Conservation (phyloP, 1,140 invertebrate species). For the Aricia agestis region DNA sequence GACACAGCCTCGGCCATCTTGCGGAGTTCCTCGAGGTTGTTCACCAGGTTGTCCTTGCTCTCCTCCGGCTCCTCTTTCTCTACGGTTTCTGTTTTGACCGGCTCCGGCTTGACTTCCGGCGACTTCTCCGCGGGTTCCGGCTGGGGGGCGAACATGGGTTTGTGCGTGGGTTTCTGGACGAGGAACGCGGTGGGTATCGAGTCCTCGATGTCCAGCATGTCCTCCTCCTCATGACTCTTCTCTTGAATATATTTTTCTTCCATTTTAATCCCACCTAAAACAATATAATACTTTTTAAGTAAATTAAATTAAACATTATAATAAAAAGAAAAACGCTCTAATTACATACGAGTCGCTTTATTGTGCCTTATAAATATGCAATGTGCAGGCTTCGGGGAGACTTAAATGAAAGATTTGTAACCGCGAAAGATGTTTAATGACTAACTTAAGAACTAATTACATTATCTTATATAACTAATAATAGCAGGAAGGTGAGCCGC, state of each 20-base stretch:
- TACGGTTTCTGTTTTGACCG: slow-evolving; percentile 46
- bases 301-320: too few species aligned
- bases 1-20: slow-evolving; percentile 77
- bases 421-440: too few species aligned
- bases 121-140: slow-evolving; percentile 62
- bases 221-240: slow-evolving; percentile 63
- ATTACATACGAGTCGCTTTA: too few species aligned
- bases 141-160: slow-evolving; percentile 56
- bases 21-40: slow-evolving; percentile 75
- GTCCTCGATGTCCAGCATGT: slow-evolving; percentile 74
- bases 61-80: slow-evolving; percentile 49
- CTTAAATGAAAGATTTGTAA: too few species aligned
- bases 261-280: slow-evolving; percentile 72
- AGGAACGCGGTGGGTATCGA: slow-evolving; percentile 74
- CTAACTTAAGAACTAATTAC: too few species aligned
- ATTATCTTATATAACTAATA: too few species aligned
- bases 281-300: neutral
- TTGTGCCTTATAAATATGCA: too few species aligned
- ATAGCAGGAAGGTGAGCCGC: too few species aligned
- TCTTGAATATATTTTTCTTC: slow-evolving; percentile 75
- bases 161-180: slow-evolving; percentile 71
- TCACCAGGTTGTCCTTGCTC: slow-evolving; percentile 58
- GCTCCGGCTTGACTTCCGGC: slow-evolving; percentile 63
- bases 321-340: too few species aligned
- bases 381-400: too few species aligned